Evolutionary conservation across 2,888 invertebrate genomes (phyloP).

Genomic region (Pherbina coryleti): DNA sequence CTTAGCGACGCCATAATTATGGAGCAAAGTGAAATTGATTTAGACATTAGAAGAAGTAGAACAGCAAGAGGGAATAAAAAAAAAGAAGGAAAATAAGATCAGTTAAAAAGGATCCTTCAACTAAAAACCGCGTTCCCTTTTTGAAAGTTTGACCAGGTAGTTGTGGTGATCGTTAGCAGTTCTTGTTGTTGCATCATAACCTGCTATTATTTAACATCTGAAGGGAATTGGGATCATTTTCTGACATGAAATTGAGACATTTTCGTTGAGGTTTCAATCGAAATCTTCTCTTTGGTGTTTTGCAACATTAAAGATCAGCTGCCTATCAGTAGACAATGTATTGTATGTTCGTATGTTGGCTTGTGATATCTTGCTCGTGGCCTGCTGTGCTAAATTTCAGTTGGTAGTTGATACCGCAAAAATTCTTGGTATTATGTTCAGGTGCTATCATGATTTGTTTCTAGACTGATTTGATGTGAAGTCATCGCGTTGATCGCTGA

Average conservation of each 20-base stretch:
- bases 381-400: background rate
- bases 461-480: constrained; percentile 24
- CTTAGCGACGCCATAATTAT: constrained; percentile 25
- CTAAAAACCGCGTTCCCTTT: background rate
- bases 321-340: background rate
- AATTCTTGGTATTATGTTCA: constrained; percentile 19
- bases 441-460: constrained; percentile 27
- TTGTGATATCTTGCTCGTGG: background rate
- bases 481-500: background rate
- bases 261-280: constrained; percentile 22
- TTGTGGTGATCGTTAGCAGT: background rate
- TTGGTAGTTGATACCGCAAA: constrained; percentile 12
- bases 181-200: background rate
- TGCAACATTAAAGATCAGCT: constrained; percentile 3
- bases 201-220: constrained; percentile 31
- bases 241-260: constrained; percentile 36
- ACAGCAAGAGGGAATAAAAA: background rate
- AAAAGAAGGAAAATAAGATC: background rate
- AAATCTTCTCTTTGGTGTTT: background rate
- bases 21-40: constrained; percentile 17
- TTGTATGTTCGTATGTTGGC: background rate
- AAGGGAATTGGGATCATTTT: constrained; percentile 12
- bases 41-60: constrained; percentile 24
- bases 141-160: constrained; percentile 23
- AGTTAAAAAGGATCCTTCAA: background rate